phyloP scores from a whole-genome alignment of 2,113 vertebrate genomes.

The Coracopsis vasa region DNA sequence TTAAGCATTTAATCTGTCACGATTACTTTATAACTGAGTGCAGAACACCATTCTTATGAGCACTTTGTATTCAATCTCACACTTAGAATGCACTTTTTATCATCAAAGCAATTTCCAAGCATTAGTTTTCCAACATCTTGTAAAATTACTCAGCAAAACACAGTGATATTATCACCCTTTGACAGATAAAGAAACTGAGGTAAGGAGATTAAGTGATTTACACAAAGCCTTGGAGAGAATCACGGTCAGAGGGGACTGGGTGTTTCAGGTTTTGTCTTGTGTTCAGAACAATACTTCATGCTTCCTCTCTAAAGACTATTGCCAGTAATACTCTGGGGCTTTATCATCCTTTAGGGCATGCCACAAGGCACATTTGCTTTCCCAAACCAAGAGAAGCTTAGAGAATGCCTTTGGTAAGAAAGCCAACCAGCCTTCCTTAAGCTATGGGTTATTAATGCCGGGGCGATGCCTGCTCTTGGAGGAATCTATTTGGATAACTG shows the following conservation, averaged over 20 bases:
- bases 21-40: constrained; percentile 6
- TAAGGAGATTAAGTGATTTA: neutral
- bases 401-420: neutral
- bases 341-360: neutral
- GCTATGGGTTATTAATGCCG: neutral
- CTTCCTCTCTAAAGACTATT: neutral
- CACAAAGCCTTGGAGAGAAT: neutral
- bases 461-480: neutral
- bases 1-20: constrained; percentile 5
- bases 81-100: neutral
- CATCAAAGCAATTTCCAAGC: neutral
- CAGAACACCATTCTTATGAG: neutral
- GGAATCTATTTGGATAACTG: neutral
- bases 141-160: neutral
- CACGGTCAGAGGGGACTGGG: neutral
- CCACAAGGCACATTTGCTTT: neutral
- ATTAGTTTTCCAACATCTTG: neutral
- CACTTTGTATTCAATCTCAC: neutral
- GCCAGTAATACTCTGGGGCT: neutral
- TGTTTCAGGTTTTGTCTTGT: neutral
- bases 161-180: neutral
- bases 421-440: neutral
- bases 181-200: neutral
- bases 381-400: neutral
- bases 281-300: neutral